Evolutionary conservation across 2,113 vertebrate species (phyloP), one percentile per base, ranked within the genome.

Genomic region (Phylloscopus trochiloides): DNA sequence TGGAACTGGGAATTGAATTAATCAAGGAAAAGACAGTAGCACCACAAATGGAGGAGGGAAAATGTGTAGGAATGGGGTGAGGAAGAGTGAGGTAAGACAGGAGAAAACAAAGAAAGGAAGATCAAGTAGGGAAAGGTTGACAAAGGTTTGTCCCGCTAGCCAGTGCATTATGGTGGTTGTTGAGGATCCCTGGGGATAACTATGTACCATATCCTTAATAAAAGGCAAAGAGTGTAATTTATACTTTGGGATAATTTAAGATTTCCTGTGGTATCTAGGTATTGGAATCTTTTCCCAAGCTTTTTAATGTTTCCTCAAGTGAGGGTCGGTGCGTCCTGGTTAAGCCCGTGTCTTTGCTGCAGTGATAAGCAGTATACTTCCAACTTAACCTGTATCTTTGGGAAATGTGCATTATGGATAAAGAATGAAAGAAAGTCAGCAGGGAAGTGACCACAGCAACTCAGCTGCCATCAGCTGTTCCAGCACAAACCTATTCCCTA

Each of bases 401-500:
- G 77, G 70, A 42, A 50, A 20, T 6, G 54, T 14, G 17, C 2
- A 0, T 12, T 48, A 1, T 26, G 24, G 77, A 3, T 45, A 55
- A 43, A 10, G 51, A 92, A 52, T 26, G 32, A 58, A 79, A 61
- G 52, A 48, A 65, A 42, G 74, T 90, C 54, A 61, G 1, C 1
- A 14, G 70, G 38, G 20, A 31, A 62, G 50, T 17, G 88, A 77
- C 78, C 63, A 11, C 28, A 13, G 63, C 78, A 71, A n/a, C 36
- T 15, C 79, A 81, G 57, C 88, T 96, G 93, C 82, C 14, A 3
- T 66, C 78, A 40, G 71, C 93, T 88, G 9, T 63, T 80, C 20
- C 17, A 83, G 68, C 3, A 29, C 75, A 74, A 58, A 68, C 47
- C 32, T 61, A 77, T 86, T 96, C 91, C 91, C 79, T 62, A 7